Conservation (phyloP, 2,113 vertebrate genomes). For the Scortum barcoo region DNA sequence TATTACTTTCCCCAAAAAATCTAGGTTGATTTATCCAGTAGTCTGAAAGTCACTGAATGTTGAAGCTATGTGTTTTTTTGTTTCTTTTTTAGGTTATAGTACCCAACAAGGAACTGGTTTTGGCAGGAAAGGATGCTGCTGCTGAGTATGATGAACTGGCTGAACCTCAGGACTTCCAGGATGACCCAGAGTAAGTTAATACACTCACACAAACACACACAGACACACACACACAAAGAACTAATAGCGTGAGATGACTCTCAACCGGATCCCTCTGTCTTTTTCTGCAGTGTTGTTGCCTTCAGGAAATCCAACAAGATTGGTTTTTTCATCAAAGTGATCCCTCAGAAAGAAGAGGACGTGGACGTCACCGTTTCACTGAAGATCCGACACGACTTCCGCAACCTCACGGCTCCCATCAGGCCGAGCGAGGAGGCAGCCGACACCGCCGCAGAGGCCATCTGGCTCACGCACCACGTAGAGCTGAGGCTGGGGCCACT, state of each 20-base stretch:
- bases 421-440: slow-evolving; percentile 89
- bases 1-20: no score
- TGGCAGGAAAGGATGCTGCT: slow-evolving; percentile 96
- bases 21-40: background rate
- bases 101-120: slow-evolving; percentile 91
- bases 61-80: slow-evolving; percentile 8
- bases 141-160: slow-evolving; percentile 98
- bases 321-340: slow-evolving; percentile 98
- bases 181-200: slow-evolving; percentile 94
- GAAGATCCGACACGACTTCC: slow-evolving; percentile 97
- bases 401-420: slow-evolving; percentile 93
- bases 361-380: slow-evolving; percentile 92
- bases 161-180: slow-evolving; percentile 97
- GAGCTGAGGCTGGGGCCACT: slow-evolving; percentile 95
- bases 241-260: background rate
- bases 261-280: slow-evolving; percentile 30
- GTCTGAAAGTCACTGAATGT: slow-evolving; percentile 19
- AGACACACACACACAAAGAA: background rate
- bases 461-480: slow-evolving; percentile 96
- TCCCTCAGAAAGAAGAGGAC: slow-evolving; percentile 91
- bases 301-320: slow-evolving; percentile 99
- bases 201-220: background rate
- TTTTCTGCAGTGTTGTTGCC: slow-evolving; percentile 89
- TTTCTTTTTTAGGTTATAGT: slow-evolving; percentile 87
- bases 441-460: slow-evolving; percentile 84